Base-by-base conservation (phyloP, 2,113 vertebrate genomes). In the Acrocephalus arundinaceus region DNA sequence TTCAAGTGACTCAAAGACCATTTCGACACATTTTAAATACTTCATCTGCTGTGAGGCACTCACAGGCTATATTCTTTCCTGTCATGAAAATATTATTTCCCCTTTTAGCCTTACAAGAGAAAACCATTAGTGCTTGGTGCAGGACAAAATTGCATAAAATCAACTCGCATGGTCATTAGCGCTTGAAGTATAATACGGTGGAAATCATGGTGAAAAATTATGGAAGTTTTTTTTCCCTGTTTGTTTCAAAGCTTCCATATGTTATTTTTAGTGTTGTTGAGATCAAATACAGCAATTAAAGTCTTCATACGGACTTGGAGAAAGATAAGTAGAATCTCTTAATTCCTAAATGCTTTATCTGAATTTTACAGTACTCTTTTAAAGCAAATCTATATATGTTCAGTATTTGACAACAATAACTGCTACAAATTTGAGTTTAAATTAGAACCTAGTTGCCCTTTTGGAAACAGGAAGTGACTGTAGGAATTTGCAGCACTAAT, bases 1-100 rank as follows among this genome's bases (percentile, higher is more conserved):
- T 97, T 96, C 67, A 80, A 71, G 17, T 58, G 48, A 67, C 39
- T 82, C 73, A 84, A 93, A 58, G 82, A 91, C 89, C 83, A 45
- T 93, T 96, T 95, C 23, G 43, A 55, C 92, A 72, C 61, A 82
- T 92, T 95, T 91, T 74, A 75, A 89, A 49, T 89, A 89, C 86
- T 74, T 85, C 65, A 62, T 89, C 70, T 94, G 49, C 76, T 52
- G 20, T 35, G 55, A 80, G 30, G 71, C 75, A 52, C 58, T 79
- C 58, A 41, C 28, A 87, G 82, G 66, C 55, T 70, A 7, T 51
- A 82, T 78, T 86, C 21, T 73, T 75, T 71, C 81, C 87, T 96
- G 81, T 90, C 74, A 90, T 75, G 57, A 85, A 89, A 94, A 39
- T 80, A 85, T 43, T 71, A 41, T 67, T 94, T 83, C 37, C 14